Evolutionary conservation across 2,888 invertebrate genomes (phyloP).

Genomic region (Athetis lepigone): DNA sequence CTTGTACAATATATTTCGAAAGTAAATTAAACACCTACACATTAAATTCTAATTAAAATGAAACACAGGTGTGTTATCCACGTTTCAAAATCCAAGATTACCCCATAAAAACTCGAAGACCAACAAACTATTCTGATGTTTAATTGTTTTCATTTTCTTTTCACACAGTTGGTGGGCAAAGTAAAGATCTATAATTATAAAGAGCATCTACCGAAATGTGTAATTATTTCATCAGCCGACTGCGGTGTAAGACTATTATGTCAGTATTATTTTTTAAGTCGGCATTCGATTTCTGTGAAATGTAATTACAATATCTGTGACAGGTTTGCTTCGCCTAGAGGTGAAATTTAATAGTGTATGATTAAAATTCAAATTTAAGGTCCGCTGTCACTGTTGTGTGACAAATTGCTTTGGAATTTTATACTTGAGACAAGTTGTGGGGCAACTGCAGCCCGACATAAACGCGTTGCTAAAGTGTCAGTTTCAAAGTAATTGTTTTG

Average conservation of each 20-base stretch:
- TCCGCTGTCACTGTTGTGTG: conserved; percentile 58
- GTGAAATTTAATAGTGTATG: conserved; percentile 69
- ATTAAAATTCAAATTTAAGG: conserved; percentile 69
- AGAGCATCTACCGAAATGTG: conserved; percentile 64
- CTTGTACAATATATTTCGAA: not conserved
- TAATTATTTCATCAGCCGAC: conserved; percentile 77
- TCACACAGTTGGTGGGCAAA: conserved; percentile 78
- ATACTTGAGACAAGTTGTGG: conserved; percentile 52
- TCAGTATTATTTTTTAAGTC: conserved; percentile 61
- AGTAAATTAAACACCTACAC: not conserved
- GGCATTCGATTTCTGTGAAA: conserved; percentile 57
- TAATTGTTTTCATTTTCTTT: conserved; percentile 82
- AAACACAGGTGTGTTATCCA: conserved; percentile 31
- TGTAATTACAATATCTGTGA: conserved; percentile 75
- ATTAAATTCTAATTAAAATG: not conserved
- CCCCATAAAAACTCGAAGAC: conserved; percentile 31
- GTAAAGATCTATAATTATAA: conserved; percentile 78
- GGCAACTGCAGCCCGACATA: conserved; percentile 35
- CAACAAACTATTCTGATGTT: conserved; percentile 56
- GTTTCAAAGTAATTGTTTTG: conserved; percentile 57
- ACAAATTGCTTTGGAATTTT: conserved; percentile 68
- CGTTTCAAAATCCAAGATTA: conserved; percentile 33
- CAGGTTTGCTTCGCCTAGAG: conserved; percentile 72
- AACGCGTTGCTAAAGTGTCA: conserved; percentile 52
- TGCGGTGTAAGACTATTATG: conserved; percentile 66